Evolutionary conservation across 2,888 invertebrate genomes (phyloP).

Genomic region (Aromia moschata): DNA sequence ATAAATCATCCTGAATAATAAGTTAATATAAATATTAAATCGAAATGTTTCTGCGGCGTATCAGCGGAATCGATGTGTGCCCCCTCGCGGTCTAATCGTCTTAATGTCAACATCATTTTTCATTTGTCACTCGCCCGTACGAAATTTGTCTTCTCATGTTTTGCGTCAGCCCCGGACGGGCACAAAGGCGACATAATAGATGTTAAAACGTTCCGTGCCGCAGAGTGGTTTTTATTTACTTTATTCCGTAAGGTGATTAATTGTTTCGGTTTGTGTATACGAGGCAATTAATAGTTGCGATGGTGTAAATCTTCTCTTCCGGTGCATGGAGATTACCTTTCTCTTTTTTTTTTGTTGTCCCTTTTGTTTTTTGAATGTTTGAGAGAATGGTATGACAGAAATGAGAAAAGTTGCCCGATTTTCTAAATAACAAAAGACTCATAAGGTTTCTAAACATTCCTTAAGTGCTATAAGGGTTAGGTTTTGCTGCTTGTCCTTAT

Average conservation of each 20-base stretch:
- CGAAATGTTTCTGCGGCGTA: slow-evolving; percentile 31
- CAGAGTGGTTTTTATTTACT: background rate
- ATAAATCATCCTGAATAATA: slow-evolving; percentile 48
- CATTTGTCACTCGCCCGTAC: slow-evolving; percentile 33
- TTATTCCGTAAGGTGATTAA: background rate
- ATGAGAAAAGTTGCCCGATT: too few relatives aligned
- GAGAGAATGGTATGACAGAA: too few relatives aligned
- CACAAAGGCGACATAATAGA: too few relatives aligned
- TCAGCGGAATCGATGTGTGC: slow-evolving; percentile 13
- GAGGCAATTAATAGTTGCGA: background rate
- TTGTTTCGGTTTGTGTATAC: background rate
- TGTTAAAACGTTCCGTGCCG: background rate
- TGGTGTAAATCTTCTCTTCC: too few relatives aligned
- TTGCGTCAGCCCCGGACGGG: background rate
- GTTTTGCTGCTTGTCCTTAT: too few relatives aligned
- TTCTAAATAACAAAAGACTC: too few relatives aligned
- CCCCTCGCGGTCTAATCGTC: slow-evolving; percentile 31
- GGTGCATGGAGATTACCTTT: too few relatives aligned
- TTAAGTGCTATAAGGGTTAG: too few relatives aligned
- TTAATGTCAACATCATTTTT: slow-evolving; percentile 47
- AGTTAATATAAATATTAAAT: slow-evolving; percentile 44
- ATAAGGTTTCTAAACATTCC: too few relatives aligned
- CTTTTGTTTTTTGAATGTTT: too few relatives aligned
- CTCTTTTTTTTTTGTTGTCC: too few relatives aligned
- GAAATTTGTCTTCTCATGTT: slow-evolving; percentile 25